Evolutionary conservation across 2,113 vertebrate genomes (phyloP), one percentile per base, ranked within the genome.

Genomic region (Cebidichthys violaceus): DNA sequence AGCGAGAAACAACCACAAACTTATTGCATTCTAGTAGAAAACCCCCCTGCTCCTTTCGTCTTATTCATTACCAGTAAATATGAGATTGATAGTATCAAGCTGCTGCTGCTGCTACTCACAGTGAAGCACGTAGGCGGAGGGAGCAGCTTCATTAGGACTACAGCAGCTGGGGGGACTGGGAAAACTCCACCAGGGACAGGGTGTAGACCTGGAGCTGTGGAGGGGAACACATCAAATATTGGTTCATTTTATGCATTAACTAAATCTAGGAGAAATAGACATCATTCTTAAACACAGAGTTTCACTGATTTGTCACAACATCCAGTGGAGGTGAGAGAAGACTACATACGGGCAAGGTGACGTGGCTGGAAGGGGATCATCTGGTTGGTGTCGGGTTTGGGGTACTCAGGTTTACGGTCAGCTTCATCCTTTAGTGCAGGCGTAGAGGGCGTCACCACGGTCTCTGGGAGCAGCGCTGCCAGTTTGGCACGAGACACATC

Each of bases 351-450:
- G 85, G 99, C 98, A 81, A 99, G 95, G 90, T 99, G 99, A 78
- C 98, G 96, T 27, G 98, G 98, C 94, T 99, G 98, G 89, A 98
- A 99, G 66, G 98, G 97, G 92, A 99, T 99, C 98, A 99, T 99
- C 89, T 99, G 98, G 77, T 97, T 97, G 29, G 97, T 99, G 94
- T 99, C 98, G 10, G 98, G 98, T 93, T 99, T 99, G 29, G 98
- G 98, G 90, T 99, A 99, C 77, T 99, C 98, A 0, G 98, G 98
- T 92, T 99, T 99, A 83, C 97, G 96, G 91, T 99, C 98, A 0
- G 92, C 95, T 88, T 99, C 99, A 22, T 99, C 98, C 93, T 99
- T 99, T 79, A 95, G 93, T 33, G 97, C 82, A 82, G 98, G 97
- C 82, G 93, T 93, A 4, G 98, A 99, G 60, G 97, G 98, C 37